Percentiles rank a stretch among this genome's conserved stretches.
Evolutionary conservation across 2,888 invertebrate genomes (phyloP).

Genomic region (Prostheceraeus crozeri): DNA sequence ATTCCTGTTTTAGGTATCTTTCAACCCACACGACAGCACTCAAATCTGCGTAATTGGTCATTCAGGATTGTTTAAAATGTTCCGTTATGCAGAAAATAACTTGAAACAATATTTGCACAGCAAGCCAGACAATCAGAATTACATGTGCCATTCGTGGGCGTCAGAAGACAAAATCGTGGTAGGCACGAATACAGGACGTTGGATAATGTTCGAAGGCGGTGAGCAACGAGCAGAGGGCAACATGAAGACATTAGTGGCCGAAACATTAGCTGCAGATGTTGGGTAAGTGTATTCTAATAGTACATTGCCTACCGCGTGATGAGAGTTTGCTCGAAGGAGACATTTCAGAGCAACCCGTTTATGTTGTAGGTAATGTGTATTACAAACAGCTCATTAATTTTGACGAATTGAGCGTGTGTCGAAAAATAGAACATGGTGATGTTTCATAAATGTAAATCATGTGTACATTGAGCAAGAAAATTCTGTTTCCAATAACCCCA

Average conservation of each 20-base stretch:
- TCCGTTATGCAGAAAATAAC: slow-evolving; percentile 69
- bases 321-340: too few species aligned
- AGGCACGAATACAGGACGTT: slow-evolving; percentile 69
- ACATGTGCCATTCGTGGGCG: slow-evolving; percentile 73
- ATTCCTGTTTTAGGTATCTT: slow-evolving; percentile 65
- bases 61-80: slow-evolving; percentile 67
- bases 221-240: slow-evolving; percentile 63
- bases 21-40: slow-evolving; percentile 71
- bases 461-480: too few species aligned
- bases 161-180: slow-evolving; percentile 73
- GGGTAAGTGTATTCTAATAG: too few species aligned
- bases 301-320: too few species aligned
- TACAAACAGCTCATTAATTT: too few species aligned
- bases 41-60: slow-evolving; percentile 65
- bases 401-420: too few species aligned
- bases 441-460: too few species aligned
- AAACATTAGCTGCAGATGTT: too few species aligned
- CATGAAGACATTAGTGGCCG: slow-evolving; percentile 42
- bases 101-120: slow-evolving; percentile 77
- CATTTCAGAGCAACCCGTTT: too few species aligned
- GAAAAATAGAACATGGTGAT: too few species aligned
- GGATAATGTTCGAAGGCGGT: slow-evolving; percentile 75
- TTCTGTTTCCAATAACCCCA: too few species aligned
- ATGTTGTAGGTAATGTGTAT: too few species aligned
- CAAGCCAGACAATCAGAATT: slow-evolving; percentile 69